Evolutionary conservation across 2,113 vertebrate genomes (phyloP), one percentile per base, ranked within the genome.

Genomic region (Apus apus): DNA sequence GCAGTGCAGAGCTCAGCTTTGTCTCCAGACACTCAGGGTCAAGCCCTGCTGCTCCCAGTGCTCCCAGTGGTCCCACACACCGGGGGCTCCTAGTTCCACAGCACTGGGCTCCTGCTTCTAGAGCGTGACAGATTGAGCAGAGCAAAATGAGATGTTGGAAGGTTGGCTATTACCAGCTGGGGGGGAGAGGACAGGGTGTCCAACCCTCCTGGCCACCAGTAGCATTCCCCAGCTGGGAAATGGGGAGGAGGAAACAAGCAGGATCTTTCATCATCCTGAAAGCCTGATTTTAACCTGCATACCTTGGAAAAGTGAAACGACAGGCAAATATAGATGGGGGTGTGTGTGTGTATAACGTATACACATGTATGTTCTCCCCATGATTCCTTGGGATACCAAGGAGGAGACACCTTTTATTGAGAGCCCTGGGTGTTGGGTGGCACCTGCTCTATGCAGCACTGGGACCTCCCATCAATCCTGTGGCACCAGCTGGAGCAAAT

Each of bases 371-470:
- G 26, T 72, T 48, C 23, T 23, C 29, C 3, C 4, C 15, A 36
- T 20, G 23, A 29, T 91, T 89, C 56, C 30, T 54, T 74, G 61
- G 34, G 15, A 7, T 36, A 27, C 23, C 15, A 21, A 32, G 72
- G 50, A 83, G 17, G 16, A 45, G 18, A 11, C 26, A 19, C 27
- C 36, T 77, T 65, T 80, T 45, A 7, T 13, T 73, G 67, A 34
- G 72, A 70, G 40, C n/a, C 9, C n/a, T 66, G 43, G 8, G 13
- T 61, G 26, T 4, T 80, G 56, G 56, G 72, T 79, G 45, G 10
- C 34, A 15, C 0, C 0, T 67, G 77, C 34, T 23, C 17, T 9
- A 0, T 25, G 48, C 26, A 27, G 45, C 23, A 9, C 54, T 53
- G 79, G 66, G n/a, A 23, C 38, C n/a, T 75, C 51, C 45, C 29